A percentile compares a stretch with the other conserved stretches of the same genome.
Evolutionary conservation across 2,113 vertebrate genomes (phyloP).

Genomic region (Coreoperca whiteheadi): DNA sequence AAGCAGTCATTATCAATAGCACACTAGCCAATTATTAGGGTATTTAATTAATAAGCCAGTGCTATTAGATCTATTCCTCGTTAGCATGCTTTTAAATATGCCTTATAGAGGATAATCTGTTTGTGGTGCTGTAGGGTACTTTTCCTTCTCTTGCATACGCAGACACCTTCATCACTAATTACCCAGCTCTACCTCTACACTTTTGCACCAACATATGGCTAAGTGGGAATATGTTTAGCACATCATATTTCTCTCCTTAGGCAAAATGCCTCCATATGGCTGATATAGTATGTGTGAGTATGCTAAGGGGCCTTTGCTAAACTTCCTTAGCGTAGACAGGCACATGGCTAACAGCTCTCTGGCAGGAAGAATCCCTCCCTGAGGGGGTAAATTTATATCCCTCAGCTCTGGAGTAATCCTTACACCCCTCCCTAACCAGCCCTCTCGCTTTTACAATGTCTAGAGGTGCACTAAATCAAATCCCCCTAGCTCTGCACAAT

Average conservation of each 20-base stretch:
- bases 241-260: conserved; percentile 44
- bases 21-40: conserved; percentile 22
- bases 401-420: conserved; percentile 75
- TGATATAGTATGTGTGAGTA: conserved; percentile 21
- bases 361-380: conserved; percentile 65
- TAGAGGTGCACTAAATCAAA: conserved; percentile 82
- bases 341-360: conserved; percentile 63
- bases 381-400: conserved; percentile 74
- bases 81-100: conserved; percentile 22
- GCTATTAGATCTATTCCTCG: conserved; percentile 24
- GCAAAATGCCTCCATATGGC: conserved; percentile 49
- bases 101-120: conserved; percentile 44
- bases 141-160: conserved; percentile 37
- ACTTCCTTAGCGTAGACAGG: conserved; percentile 48
- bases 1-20: not conserved
- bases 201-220: conserved; percentile 52
- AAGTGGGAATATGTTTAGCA: conserved; percentile 61
- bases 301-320: conserved; percentile 35
- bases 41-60: conserved; percentile 32
- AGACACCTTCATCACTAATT: conserved; percentile 60
- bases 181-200: conserved; percentile 21
- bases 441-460: conserved; percentile 78
- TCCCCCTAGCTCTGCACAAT: conserved; percentile 78
- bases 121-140: conserved; percentile 40
- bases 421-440: conserved; percentile 69